Evolutionary conservation across 2,797 vertebrate genomes (phyloP).

Genomic region (Hemitrygon akajei): DNA sequence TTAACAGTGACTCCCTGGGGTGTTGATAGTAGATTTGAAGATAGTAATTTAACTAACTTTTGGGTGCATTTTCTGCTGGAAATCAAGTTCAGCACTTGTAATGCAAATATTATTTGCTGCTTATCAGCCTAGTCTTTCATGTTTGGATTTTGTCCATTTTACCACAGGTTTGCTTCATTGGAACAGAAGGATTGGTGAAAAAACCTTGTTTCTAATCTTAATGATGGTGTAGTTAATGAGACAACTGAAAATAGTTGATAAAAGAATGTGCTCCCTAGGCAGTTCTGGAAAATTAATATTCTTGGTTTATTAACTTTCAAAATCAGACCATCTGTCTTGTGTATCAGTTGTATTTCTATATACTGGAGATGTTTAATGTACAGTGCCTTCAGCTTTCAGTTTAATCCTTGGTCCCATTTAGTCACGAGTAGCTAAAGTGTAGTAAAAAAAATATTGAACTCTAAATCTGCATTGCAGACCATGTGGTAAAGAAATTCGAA

Average conservation of each 20-base stretch:
- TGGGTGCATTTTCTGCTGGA: background rate
- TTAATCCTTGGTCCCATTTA: background rate
- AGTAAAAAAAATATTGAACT: too few relatives aligned
- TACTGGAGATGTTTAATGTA: background rate
- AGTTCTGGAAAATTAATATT: background rate
- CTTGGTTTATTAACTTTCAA: background rate
- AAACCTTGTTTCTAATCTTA: background rate
- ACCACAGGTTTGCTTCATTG: background rate
- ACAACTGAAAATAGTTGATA: background rate
- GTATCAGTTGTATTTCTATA: background rate
- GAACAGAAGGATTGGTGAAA: background rate
- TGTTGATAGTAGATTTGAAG: background rate
- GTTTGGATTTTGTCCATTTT: background rate
- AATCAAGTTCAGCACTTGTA: background rate
- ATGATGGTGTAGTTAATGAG: background rate
- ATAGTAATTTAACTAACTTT: background rate
- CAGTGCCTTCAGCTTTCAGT: background rate
- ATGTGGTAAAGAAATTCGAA: background rate
- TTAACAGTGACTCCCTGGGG: background rate
- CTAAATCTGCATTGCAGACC: background rate
- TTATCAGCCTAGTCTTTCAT: background rate
- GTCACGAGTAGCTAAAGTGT: background rate
- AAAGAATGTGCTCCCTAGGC: background rate
- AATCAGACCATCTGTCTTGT: background rate
- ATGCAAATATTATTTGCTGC: background rate